A percentile compares a stretch with the other conserved stretches of the same genome.
phyloP scores from a whole-genome alignment of 2,797 vertebrate species.

The Threskiornis aethiopicus region DNA sequence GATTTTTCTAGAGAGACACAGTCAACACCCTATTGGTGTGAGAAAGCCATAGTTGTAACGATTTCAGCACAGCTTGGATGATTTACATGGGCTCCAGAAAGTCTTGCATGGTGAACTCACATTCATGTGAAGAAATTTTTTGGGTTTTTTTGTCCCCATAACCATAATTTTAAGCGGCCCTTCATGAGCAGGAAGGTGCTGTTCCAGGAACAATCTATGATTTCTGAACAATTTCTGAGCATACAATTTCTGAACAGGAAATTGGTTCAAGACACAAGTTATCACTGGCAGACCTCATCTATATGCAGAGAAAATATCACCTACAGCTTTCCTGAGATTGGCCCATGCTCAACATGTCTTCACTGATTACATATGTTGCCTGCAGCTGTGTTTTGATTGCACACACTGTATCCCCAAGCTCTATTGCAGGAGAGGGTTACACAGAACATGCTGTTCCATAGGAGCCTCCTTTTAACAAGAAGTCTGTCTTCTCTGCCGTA shows the following conservation, averaged over 20 bases:
- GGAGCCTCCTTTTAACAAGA: background rate
- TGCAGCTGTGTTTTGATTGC: constrained; percentile 24
- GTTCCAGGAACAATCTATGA: background rate
- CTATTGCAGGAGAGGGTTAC: background rate
- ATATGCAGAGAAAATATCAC: constrained; percentile 17
- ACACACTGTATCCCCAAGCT: constrained; percentile 10
- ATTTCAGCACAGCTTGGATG: background rate
- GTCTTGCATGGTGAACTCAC: background rate
- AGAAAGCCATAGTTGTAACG: background rate
- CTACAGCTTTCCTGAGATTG: constrained; percentile 33
- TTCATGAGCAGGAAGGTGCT: background rate
- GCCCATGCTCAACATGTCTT: constrained; percentile 9
- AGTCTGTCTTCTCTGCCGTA: background rate
- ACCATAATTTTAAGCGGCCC: background rate
- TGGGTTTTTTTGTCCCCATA: background rate
- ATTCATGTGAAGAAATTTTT: background rate
- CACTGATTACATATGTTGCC: constrained; percentile 33
- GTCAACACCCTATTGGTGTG: background rate
- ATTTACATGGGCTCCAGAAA: background rate
- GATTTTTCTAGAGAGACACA: background rate
- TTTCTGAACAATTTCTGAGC: constrained; percentile 1
- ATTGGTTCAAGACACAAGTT: constrained; percentile 38
- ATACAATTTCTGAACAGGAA: constrained; percentile 30
- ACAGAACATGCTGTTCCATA: constrained; percentile 15
- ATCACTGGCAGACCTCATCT: constrained; percentile 36